Conservation (phyloP, 2,888 invertebrate genomes). For the Mechanitis mazaeus region DNA sequence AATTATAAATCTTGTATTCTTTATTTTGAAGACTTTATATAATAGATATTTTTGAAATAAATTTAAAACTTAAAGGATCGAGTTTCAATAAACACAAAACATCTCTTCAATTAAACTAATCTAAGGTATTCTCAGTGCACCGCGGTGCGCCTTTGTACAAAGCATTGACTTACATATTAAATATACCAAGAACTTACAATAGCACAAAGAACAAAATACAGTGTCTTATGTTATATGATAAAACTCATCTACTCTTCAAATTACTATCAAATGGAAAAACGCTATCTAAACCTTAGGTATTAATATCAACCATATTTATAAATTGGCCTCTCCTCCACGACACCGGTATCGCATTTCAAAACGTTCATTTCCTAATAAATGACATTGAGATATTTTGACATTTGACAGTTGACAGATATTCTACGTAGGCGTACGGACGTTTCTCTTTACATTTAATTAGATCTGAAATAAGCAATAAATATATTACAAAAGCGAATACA, state of each 20-base stretch:
- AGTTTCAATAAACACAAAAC: slow-evolving; percentile 33
- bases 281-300: not conserved
- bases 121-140: slow-evolving; percentile 13
- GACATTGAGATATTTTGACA: not conserved
- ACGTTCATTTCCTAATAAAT: no score
- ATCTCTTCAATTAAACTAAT: slow-evolving; percentile 14
- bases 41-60: slow-evolving; percentile 34
- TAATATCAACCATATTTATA: not conserved
- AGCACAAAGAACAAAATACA: not conserved
- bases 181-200: not conserved
- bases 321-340: not conserved
- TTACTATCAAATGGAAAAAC: slow-evolving; percentile 2
- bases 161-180: slow-evolving; percentile 17
- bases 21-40: slow-evolving; percentile 21
- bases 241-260: not conserved
- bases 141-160: slow-evolving; percentile 27
- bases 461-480: no score
- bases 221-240: not conserved
- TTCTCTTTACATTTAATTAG: not conserved
- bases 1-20: slow-evolving; percentile 30
- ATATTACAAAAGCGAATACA: not conserved
- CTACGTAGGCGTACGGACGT: slow-evolving; percentile 3
- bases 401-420: not conserved
- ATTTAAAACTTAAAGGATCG: slow-evolving; percentile 32
- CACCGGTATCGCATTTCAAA: not conserved